Evolutionary conservation across 2,113 vertebrate species (phyloP).

Genomic region (Dicaeum eximium): DNA sequence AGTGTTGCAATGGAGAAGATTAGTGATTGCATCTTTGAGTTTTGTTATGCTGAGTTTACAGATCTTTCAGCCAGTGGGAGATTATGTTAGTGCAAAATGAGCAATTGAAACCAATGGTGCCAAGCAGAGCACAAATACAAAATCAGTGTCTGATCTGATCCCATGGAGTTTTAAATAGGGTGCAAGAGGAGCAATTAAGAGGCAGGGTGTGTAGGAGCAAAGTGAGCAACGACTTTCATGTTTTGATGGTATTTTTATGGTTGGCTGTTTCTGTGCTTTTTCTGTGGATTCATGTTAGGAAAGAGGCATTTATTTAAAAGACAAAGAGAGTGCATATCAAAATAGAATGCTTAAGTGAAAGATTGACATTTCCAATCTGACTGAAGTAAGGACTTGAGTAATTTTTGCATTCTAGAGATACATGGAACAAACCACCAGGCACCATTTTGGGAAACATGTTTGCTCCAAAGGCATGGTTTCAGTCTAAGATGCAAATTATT

Average conservation of each 20-base stretch:
- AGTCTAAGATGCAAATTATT: neutral
- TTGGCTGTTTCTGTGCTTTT: neutral
- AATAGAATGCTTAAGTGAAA: neutral
- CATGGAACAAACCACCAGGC: neutral
- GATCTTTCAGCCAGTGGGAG: neutral
- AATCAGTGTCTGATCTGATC: neutral
- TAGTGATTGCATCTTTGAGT: neutral
- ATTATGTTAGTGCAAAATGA: neutral
- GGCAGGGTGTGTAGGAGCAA: neutral
- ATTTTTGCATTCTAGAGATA: neutral
- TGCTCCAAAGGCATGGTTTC: neutral
- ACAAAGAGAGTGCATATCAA: neutral
- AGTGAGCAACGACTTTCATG: neutral
- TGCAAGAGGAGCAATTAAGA: neutral
- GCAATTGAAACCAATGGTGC: neutral
- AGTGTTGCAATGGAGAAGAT: neutral
- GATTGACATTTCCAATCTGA: neutral
- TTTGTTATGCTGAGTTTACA: neutral
- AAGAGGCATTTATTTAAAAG: neutral
- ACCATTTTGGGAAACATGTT: accelerated
- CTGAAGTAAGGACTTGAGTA: neutral
- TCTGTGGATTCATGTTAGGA: neutral
- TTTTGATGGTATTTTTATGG: neutral
- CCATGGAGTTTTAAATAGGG: neutral
- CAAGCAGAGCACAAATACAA: neutral